Conservation (phyloP, 2,113 vertebrate species). For the Caloenas nicobarica region DNA sequence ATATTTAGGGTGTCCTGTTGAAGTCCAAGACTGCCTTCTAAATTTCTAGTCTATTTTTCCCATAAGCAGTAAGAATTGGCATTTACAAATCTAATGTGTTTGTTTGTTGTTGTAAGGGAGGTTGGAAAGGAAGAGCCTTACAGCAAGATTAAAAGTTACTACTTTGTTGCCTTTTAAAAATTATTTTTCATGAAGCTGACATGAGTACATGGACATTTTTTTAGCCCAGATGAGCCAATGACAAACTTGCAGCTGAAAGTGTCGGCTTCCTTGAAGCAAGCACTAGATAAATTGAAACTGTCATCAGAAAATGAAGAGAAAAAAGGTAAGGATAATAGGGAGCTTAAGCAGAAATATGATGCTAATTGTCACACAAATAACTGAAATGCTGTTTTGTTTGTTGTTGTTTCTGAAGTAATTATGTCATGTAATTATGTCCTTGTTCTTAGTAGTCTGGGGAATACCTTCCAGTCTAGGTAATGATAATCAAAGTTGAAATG, state of each 20-base stretch:
- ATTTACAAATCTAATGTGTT: neutral
- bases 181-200: neutral
- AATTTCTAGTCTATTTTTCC: neutral
- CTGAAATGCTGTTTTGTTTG: neutral
- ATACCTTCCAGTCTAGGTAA: neutral
- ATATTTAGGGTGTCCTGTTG: neutral
- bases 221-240: conserved; percentile 90
- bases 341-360: neutral
- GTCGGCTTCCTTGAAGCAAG: conserved; percentile 90
- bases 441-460: neutral
- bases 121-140: neutral
- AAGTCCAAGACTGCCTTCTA: neutral
- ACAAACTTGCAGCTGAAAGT: conserved; percentile 87
- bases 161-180: neutral
- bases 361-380: neutral
- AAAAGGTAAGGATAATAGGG: conserved; percentile 75
- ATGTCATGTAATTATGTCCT: neutral
- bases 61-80: neutral
- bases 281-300: conserved; percentile 89
- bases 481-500: neutral
- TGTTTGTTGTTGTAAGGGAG: neutral
- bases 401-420: neutral
- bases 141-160: neutral
- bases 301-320: conserved; percentile 78
- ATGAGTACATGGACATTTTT: neutral